phyloP scores from a whole-genome alignment of 2,797 vertebrate species.

The Xiphorhynchus erythropygius region DNA sequence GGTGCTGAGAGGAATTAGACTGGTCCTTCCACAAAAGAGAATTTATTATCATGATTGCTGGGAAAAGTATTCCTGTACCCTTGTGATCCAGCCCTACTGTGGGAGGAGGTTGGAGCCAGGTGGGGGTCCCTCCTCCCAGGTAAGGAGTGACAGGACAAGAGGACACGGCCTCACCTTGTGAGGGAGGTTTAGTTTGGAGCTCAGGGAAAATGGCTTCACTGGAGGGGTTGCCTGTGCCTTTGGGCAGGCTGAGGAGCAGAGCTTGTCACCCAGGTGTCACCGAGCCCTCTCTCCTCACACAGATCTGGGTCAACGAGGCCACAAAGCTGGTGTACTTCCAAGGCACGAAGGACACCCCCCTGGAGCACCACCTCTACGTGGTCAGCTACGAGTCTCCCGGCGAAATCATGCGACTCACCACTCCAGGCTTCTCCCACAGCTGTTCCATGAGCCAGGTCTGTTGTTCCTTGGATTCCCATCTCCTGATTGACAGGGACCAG shows the following conservation, averaged over 20 bases:
- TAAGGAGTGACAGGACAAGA: neutral
- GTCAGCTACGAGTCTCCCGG: slow-evolving; percentile 86
- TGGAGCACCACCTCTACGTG: slow-evolving; percentile 93
- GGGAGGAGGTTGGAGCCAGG: neutral
- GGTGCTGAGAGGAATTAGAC: neutral
- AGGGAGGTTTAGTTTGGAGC: neutral
- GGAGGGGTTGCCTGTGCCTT: neutral
- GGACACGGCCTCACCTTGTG: neutral
- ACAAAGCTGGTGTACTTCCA: slow-evolving; percentile 90
- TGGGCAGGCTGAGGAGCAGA: neutral
- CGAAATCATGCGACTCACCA: slow-evolving; percentile 87
- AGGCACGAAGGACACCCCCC: slow-evolving; percentile 88
- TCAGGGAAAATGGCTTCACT: neutral
- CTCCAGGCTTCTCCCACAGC: slow-evolving; percentile 89
- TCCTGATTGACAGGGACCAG: neutral
- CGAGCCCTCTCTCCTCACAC: neutral
- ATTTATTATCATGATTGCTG: neutral
- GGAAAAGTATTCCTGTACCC: neutral
- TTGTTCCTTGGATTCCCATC: neutral
- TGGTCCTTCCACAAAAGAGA: neutral
- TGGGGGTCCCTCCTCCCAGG: neutral
- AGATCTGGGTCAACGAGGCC: slow-evolving; percentile 92
- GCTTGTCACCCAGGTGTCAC: neutral
- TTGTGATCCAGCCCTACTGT: neutral
- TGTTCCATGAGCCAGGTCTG: slow-evolving; percentile 91